phyloP scores from a whole-genome alignment of 2,113 vertebrate genomes.

The Opisthocomus hoazin region DNA sequence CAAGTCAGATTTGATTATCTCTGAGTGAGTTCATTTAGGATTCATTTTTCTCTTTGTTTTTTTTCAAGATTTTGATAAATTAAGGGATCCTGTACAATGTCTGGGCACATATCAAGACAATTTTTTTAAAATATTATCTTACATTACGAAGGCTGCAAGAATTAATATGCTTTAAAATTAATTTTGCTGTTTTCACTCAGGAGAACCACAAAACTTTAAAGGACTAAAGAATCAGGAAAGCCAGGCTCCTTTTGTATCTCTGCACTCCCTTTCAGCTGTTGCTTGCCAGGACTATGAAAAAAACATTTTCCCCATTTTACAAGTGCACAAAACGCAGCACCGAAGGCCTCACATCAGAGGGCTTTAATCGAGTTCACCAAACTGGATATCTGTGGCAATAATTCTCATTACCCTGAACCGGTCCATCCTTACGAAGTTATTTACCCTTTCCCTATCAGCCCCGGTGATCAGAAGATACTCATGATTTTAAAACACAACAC shows the following conservation, averaged over 20 bases:
- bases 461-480: neutral
- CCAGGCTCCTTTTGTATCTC: neutral
- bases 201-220: neutral
- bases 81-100: neutral
- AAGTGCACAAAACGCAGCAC: neutral
- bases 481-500: neutral
- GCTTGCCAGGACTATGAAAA: neutral
- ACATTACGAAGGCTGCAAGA: neutral
- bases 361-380: neutral
- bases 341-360: neutral
- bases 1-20: conserved; percentile 65
- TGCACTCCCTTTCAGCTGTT: neutral
- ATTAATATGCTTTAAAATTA: neutral
- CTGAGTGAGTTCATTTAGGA: conserved; percentile 57
- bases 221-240: neutral
- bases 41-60: neutral
- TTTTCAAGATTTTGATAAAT: neutral
- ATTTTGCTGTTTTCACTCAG: neutral
- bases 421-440: fast-evolving
- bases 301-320: neutral
- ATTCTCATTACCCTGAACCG: neutral
- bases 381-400: neutral
- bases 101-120: neutral
- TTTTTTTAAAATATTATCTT: neutral
- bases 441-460: neutral